Conservation (phyloP, 2,113 vertebrate genomes). For the Pollachius pollachius region DNA sequence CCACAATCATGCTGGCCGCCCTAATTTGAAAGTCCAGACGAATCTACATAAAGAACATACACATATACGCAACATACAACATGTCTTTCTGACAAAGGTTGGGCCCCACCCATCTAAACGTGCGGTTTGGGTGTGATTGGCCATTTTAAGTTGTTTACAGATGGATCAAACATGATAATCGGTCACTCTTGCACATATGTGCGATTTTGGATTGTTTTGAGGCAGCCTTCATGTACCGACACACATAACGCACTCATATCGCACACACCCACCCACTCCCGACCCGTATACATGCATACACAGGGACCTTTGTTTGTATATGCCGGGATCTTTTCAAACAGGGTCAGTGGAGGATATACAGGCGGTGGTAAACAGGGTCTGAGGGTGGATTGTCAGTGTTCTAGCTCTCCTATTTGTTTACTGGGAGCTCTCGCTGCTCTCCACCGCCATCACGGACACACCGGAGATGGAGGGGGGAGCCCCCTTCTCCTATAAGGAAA, state of each 20-base stretch:
- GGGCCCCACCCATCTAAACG: slow-evolving; percentile 22
- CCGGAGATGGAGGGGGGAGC: slow-evolving; percentile 25
- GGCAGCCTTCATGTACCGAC: slow-evolving; percentile 5
- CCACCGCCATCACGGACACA: slow-evolving; percentile 38
- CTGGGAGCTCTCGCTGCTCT: slow-evolving; percentile 44
- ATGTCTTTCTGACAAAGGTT: slow-evolving; percentile 32
- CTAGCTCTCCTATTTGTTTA: slow-evolving; percentile 61
- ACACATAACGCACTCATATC: too few relatives aligned
- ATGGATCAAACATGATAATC: slow-evolving; percentile 46
- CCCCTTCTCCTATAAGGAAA: too few relatives aligned
- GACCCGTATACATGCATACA: slow-evolving; percentile 30
- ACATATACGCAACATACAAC: background rate
- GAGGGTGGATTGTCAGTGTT: slow-evolving; percentile 58
- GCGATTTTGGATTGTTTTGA: slow-evolving; percentile 20
- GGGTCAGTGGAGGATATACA: slow-evolving; percentile 62
- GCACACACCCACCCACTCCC: background rate
- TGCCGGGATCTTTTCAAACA: slow-evolving; percentile 63
- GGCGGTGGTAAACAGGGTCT: slow-evolving; percentile 61
- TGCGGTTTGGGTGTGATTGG: slow-evolving; percentile 38
- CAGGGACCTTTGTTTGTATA: slow-evolving; percentile 60
- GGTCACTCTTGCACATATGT: slow-evolving; percentile 21
- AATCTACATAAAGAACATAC: slow-evolving; percentile 24
- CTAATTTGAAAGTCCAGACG: background rate
- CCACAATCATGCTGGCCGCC: too few relatives aligned
- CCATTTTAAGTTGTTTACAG: slow-evolving; percentile 42